A percentile compares a stretch with the other conserved stretches of the same genome.
phyloP scores from a whole-genome alignment of 2,113 vertebrate genomes.

The Sylvia atricapilla region DNA sequence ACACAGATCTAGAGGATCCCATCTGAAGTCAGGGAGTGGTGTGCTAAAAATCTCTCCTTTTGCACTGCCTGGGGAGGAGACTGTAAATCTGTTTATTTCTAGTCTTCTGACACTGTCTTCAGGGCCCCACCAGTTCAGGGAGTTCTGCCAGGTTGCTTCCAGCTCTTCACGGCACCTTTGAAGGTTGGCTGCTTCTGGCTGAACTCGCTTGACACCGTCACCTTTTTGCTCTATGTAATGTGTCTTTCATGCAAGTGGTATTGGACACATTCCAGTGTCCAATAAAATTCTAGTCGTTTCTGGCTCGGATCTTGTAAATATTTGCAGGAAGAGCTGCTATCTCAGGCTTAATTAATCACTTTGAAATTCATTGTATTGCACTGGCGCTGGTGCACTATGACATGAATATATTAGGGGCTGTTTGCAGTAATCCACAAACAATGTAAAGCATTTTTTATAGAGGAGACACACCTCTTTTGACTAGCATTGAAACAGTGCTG shows the following conservation, averaged over 20 bases:
- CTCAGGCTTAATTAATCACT: background rate
- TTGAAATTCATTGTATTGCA: background rate
- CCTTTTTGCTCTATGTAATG: background rate
- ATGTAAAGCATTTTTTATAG: background rate
- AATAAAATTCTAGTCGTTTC: background rate
- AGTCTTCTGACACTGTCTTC: background rate
- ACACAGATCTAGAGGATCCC: background rate
- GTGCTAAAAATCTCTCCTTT: background rate
- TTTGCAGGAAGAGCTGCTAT: background rate
- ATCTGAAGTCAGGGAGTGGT: background rate
- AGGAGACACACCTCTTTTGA: background rate
- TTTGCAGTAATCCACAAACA: background rate
- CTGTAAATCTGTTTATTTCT: background rate
- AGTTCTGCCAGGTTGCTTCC: conserved; percentile 40
- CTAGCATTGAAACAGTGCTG: background rate
- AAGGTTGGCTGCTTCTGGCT: conserved; percentile 29
- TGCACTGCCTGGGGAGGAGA: background rate
- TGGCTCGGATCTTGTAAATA: conserved; percentile 7
- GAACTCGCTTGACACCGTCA: background rate
- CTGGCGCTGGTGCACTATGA: background rate
- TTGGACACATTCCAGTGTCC: background rate
- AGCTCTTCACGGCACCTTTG: background rate
- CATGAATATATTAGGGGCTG: background rate
- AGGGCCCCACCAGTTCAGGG: background rate
- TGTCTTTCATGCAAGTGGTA: background rate